These are phyloP conservation scores for Dolichoris vasculosae DNA, from an alignment of 1,140 invertebrate species.

Conservation along the genomic window DNA sequence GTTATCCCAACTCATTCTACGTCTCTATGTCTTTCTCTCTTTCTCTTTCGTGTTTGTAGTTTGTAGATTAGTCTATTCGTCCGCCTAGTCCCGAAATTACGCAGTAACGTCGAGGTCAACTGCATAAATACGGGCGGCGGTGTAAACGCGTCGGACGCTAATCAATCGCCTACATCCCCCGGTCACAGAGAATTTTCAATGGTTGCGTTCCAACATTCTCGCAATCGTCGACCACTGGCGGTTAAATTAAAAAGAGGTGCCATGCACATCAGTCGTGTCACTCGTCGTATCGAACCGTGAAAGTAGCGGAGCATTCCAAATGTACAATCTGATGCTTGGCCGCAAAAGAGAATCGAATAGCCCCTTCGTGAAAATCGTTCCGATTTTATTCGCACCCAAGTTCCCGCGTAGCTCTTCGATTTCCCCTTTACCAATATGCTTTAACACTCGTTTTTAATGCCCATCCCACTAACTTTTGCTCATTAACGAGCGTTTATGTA, in stretches of 20 bases:
- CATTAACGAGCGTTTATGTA: conserved; percentile 17
- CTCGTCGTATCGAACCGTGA: not conserved
- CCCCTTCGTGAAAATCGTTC: not conserved
- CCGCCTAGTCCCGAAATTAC: conserved; percentile 57
- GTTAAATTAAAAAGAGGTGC: not conserved
- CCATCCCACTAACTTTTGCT: not conserved
- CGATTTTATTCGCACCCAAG: no score
- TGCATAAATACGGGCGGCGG: conserved; percentile 66
- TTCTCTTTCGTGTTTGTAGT: conserved; percentile 37
- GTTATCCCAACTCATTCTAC: not conserved
- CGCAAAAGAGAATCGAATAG: conserved; percentile 66
- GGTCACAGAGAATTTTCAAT: conserved; percentile 71
- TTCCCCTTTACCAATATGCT: no score
- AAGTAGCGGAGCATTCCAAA: not conserved
- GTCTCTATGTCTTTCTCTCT: not conserved
- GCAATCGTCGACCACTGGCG: not conserved
- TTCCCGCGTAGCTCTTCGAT: no score
- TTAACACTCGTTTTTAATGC: not conserved
- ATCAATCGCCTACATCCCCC: conserved; percentile 63
- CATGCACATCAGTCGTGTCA: not conserved
- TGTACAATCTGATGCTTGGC: conserved; percentile 32
- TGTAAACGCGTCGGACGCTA: conserved; percentile 53
- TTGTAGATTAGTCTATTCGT: conserved; percentile 61
- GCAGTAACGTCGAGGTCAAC: conserved; percentile 62
- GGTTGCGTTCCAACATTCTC: conserved; percentile 15